Conservation (phyloP, 2,797 vertebrate genomes). For the Dryobates pubescens region DNA sequence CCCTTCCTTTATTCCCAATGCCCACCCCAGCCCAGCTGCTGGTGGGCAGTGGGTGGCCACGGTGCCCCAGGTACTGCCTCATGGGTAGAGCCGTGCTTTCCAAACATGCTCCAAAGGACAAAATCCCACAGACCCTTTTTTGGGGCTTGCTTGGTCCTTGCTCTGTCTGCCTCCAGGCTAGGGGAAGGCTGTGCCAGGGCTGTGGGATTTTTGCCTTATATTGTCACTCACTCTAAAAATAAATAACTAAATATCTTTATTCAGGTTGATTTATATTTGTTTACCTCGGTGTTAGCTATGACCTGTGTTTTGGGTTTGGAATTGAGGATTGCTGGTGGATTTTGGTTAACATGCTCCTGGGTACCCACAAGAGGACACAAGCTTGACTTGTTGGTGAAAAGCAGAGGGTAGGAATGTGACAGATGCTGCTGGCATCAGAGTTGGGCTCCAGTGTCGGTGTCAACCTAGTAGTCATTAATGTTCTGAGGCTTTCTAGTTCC, state of each 20-base stretch:
- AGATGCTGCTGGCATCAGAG: not conserved
- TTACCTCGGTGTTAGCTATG: conserved; percentile 39
- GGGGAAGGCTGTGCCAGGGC: not conserved
- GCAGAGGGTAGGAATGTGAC: not conserved
- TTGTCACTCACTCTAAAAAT: not conserved
- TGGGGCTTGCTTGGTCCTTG: not conserved
- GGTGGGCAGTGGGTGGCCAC: not conserved
- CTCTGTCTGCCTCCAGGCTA: not conserved
- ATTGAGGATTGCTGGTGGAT: not conserved
- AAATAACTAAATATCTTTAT: not conserved
- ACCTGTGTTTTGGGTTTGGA: conserved; percentile 50
- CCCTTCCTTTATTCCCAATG: not conserved
- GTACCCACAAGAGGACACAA: not conserved
- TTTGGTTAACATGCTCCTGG: not conserved
- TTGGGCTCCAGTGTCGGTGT: not conserved
- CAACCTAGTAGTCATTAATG: not conserved
- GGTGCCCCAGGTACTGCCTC: not conserved
- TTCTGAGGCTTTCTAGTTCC: not conserved
- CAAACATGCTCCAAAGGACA: not conserved
- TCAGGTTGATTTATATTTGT: conserved; percentile 54
- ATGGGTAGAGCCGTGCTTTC: fast-evolving
- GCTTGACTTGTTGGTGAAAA: not conserved
- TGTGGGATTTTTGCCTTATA: conserved; percentile 14
- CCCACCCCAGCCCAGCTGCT: not conserved
- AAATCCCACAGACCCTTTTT: not conserved